phyloP scores from a whole-genome alignment of 1,140 invertebrate species.

The Leptopilina boulardi region DNA sequence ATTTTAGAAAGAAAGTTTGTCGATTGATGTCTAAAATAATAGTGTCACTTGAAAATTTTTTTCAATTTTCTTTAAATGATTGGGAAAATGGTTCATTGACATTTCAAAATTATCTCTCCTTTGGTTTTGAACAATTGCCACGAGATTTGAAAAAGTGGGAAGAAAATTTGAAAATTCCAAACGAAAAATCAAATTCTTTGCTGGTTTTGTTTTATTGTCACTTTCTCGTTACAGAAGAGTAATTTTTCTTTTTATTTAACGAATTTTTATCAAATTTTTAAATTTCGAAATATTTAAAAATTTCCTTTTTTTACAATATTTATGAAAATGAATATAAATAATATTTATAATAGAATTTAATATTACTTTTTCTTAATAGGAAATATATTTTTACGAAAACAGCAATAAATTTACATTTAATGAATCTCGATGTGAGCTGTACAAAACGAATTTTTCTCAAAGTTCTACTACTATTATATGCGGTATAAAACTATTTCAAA shows the following conservation, averaged over 20 bases:
- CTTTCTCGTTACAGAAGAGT: constrained; percentile 52
- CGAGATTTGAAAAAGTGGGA: constrained; percentile 37
- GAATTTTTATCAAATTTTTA: not conserved
- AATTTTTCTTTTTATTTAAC: not conserved
- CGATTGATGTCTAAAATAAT: not conserved
- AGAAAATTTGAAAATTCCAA: not conserved
- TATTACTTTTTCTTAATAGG: not conserved
- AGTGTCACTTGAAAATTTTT: not conserved
- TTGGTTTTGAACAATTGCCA: not conserved
- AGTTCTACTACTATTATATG: not conserved
- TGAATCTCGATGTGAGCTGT: not conserved
- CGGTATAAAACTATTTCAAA: not conserved
- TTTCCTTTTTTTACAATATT: not conserved
- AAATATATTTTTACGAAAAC: not conserved
- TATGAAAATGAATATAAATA: not conserved
- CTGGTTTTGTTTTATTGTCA: constrained; percentile 54
- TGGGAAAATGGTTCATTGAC: not conserved
- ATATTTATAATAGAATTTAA: not conserved
- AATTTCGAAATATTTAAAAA: too few species aligned
- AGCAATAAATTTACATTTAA: not conserved
- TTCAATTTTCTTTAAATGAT: not conserved
- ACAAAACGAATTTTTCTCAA: not conserved
- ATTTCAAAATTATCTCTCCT: not conserved
- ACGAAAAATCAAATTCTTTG: constrained; percentile 31
- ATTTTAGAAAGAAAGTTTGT: not conserved